These are phyloP conservation scores for Rhagonycha lutea DNA, from an alignment of 2,888 invertebrate genomes.

Conservation along the genomic window DNA sequence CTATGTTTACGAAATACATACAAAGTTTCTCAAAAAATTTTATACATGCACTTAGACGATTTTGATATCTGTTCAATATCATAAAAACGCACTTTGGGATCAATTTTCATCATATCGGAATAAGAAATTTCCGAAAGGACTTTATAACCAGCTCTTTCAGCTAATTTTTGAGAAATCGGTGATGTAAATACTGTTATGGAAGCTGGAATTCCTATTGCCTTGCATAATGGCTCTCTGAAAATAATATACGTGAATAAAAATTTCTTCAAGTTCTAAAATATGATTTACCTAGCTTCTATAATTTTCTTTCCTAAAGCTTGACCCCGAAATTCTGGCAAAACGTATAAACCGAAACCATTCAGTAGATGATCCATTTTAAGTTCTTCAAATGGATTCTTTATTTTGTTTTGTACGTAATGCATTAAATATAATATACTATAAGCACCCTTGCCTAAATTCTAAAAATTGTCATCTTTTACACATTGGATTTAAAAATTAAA, in stretches of 20 bases:
- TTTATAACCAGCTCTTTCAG: constrained; percentile 58
- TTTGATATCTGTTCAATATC: constrained; percentile 34
- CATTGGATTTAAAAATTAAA: too few relatives aligned
- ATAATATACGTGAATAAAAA: neutral
- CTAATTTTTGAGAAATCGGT: constrained; percentile 58
- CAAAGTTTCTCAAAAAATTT: neutral
- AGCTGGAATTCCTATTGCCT: constrained; percentile 56
- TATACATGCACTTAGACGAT: constrained; percentile 34
- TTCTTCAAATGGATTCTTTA: constrained; percentile 36
- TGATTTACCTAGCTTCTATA: constrained; percentile 36
- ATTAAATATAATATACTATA: neutral
- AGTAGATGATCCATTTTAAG: constrained; percentile 42
- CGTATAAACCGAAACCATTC: constrained; percentile 46
- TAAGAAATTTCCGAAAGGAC: constrained; percentile 56
- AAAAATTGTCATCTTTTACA: too few relatives aligned
- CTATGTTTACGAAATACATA: neutral
- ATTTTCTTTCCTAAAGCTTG: constrained; percentile 38
- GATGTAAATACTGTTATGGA: constrained; percentile 62
- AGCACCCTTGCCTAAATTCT: too few relatives aligned
- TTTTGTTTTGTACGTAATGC: constrained; percentile 11
- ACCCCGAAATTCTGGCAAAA: constrained; percentile 44
- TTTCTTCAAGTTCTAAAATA: too few relatives aligned
- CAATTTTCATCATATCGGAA: constrained; percentile 53
- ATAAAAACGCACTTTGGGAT: constrained; percentile 30
- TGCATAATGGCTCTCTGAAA: constrained; percentile 58